phyloP scores from a whole-genome alignment of 2,113 vertebrate genomes.

The Myanophis thanlyinensis region DNA sequence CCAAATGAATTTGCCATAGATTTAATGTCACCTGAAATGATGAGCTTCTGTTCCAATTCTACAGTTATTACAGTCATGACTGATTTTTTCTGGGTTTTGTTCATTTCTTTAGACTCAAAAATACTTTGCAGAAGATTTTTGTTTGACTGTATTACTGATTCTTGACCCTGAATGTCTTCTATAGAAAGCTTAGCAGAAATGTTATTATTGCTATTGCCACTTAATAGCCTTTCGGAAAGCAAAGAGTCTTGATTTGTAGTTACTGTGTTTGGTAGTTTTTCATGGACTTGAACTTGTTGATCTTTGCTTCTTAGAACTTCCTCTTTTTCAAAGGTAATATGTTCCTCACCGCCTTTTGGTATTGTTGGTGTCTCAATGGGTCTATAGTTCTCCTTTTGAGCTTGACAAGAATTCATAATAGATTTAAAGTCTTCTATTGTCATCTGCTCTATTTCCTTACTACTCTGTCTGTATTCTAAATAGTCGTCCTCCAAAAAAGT shows the following conservation, averaged over 20 bases:
- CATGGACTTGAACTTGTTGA: conserved; percentile 5
- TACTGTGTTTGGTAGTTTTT: conserved; percentile 35
- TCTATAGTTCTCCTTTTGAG: conserved; percentile 30
- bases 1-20: conserved; percentile 16
- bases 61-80: conserved; percentile 58
- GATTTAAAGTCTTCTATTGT: conserved; percentile 12
- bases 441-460: conserved; percentile 12
- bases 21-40: conserved; percentile 57
- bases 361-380: conserved; percentile 34
- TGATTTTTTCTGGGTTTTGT: conserved; percentile 54
- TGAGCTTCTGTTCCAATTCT: conserved; percentile 55
- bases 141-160: conserved; percentile 1
- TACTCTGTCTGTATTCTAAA: conserved; percentile 15
- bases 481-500: conserved; percentile 42
- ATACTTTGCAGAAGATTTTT: conserved; percentile 9
- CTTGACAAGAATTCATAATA: not conserved
- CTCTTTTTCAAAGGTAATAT: conserved; percentile 57
- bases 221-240: conserved; percentile 54
- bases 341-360: conserved; percentile 40
- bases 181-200: not conserved
- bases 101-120: conserved; percentile 9
- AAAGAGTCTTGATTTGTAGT: conserved; percentile 51
- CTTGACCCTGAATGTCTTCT: conserved; percentile 1
- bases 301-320: conserved; percentile 40
- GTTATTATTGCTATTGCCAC: conserved; percentile 44